Evolutionary conservation across 2,797 vertebrate genomes (phyloP).

Genomic region (Varecia variegata): DNA sequence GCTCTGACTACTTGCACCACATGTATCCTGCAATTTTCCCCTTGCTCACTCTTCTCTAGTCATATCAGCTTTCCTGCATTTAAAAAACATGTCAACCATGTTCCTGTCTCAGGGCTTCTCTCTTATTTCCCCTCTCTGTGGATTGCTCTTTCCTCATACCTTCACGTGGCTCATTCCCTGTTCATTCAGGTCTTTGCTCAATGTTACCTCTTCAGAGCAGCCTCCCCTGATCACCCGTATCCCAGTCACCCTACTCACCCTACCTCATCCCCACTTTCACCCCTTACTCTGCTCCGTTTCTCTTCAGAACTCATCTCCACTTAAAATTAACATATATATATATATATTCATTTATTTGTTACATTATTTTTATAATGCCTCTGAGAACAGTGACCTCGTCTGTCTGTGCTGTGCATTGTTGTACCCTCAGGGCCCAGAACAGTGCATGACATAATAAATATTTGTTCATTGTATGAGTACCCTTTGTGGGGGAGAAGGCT

Average conservation of each 20-base stretch:
- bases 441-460: background rate
- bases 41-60: background rate
- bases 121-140: background rate
- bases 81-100: background rate
- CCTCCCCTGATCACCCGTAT: background rate
- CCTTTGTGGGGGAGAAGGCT: background rate
- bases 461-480: background rate
- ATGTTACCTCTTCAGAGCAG: background rate
- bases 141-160: background rate
- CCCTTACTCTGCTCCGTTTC: background rate
- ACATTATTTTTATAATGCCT: background rate
- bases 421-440: background rate
- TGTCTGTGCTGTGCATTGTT: background rate
- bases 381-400: background rate
- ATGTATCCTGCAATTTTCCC: background rate
- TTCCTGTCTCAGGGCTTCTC: background rate
- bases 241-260: background rate
- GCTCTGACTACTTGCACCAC: background rate
- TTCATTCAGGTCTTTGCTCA: background rate
- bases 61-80: background rate
- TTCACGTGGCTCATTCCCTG: background rate
- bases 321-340: background rate
- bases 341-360: background rate
- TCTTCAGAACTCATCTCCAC: background rate
- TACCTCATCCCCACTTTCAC: background rate